These are phyloP conservation scores for Styela clava DNA, from an alignment of 23 tunicate species.

Conservation along the genomic window DNA sequence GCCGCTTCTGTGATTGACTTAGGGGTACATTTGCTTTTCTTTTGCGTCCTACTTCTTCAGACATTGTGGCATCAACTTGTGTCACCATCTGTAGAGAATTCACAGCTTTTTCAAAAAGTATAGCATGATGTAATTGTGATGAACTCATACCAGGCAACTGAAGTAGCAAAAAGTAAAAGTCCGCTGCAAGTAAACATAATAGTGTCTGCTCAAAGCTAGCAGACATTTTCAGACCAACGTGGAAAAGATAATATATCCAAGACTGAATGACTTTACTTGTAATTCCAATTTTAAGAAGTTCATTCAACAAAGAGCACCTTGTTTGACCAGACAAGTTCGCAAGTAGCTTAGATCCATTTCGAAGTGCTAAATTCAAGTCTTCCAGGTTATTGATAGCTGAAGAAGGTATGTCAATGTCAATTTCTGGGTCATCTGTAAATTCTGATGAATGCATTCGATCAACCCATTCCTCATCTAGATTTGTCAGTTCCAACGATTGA, in stretches of 20 bases:
- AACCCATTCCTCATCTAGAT: constrained; percentile 33
- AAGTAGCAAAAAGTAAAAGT: constrained; percentile 49
- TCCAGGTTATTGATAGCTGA: neutral
- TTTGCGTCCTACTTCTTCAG: neutral
- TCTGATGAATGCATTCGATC: constrained; percentile 31
- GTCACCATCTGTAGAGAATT: neutral
- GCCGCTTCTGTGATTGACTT: constrained; percentile 3
- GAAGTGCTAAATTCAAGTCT: neutral
- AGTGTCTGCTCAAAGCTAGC: constrained; percentile 37
- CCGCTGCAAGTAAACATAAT: constrained; percentile 47
- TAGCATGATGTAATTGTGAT: constrained; percentile 10
- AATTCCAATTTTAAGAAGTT: constrained; percentile 25
- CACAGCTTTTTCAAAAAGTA: constrained; percentile 6
- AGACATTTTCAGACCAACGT: constrained; percentile 27
- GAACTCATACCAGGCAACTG: constrained; percentile 46
- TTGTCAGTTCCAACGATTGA: constrained; percentile 5
- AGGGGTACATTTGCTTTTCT: neutral
- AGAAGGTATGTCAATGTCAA: constrained; percentile 20
- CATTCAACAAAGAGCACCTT: constrained; percentile 23
- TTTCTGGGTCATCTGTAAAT: constrained; percentile 56
- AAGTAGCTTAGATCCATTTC: neutral
- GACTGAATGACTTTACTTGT: constrained; percentile 36
- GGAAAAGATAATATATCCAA: constrained; percentile 54
- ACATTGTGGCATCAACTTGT: neutral
- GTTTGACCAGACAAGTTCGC: neutral